Base-by-base conservation (phyloP, 2,888 invertebrate species). In the Miltochrista miniata region DNA sequence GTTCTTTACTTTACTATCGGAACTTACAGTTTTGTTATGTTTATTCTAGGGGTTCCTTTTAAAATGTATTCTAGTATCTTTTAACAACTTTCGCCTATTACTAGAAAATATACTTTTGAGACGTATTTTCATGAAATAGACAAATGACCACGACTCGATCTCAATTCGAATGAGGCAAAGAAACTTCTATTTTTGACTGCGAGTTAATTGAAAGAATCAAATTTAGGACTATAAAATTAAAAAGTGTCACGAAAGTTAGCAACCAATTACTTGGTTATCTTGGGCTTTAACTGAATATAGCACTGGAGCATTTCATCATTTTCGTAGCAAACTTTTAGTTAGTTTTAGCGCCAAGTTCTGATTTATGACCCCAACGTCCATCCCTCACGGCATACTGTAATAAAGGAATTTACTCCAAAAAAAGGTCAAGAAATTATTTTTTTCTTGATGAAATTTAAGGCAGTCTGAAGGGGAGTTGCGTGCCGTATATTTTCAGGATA, bases 211-310 rank as follows among this genome's bases (percentile, higher is more conserved):
- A 24, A 24, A 24, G 3, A 24, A 24, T 24, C 18, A 24, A 24
- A 24, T 24, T 4, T 4, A 5, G 18, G 2, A 24, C 18, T 24
- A 24, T 24, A 24, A 24, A 24, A 24, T 24, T 24, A 2, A 24
- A n/a, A 24, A 24, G 3, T 24, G 18, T 24, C 18, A 24, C 3
- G 62, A 62, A 64, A 61, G 66, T 61, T 64, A 35, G 56, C 69
- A 68, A 74, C 82, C 85, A 87, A 89, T 87, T 85, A 86, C 79
- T 74, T 75, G 78, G 77, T 84, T 86, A 88, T 88, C 87, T 83
- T 63, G 62, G 64, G 76, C 75, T 79, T n/a, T 87, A 87, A 89
- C 87, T 87, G 88, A 90, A 89, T 86, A 84, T 84, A 87, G 83
- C 80, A 81, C 79, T 54, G 68, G 69, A 76, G 70, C 85, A 74